These are phyloP conservation scores for Brachionus rubens DNA, from an alignment of 1,140 invertebrate species.

Conservation along the genomic window DNA sequence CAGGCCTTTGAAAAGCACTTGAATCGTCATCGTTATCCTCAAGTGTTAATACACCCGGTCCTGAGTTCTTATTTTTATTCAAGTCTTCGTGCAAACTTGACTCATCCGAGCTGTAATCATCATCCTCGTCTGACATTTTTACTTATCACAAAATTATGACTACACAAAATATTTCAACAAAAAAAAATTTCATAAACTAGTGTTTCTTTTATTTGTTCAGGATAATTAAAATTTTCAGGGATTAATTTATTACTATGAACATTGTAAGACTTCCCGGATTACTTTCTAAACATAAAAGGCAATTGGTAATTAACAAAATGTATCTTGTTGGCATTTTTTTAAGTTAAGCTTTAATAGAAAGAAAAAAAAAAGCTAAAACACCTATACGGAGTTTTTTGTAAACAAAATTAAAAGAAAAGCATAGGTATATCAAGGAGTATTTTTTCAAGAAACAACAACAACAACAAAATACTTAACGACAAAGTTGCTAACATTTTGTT, in stretches of 20 bases:
- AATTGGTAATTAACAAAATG: not conserved
- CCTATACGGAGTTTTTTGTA: not conserved
- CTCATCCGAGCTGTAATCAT: conserved; percentile 41
- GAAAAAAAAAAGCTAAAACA: not conserved
- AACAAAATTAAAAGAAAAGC: no score
- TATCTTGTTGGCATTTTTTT: not conserved
- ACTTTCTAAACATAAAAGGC: not conserved
- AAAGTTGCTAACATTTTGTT: no score
- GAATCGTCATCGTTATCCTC: conserved; percentile 41
- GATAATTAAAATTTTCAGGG: not conserved
- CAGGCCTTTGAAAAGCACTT: conserved; percentile 16
- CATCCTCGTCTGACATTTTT: conserved; percentile 37
- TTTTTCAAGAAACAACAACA: no score
- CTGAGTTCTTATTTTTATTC: not conserved
- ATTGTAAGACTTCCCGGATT: not conserved
- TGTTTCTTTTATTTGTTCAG: not conserved
- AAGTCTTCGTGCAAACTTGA: conserved; percentile 6
- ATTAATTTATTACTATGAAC: no score
- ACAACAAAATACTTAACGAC: no score
- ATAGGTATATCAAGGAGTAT: no score
- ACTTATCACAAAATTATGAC: not conserved
- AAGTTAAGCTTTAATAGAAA: not conserved
- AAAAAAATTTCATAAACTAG: not conserved
- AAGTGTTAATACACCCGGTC: not conserved
- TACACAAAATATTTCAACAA: not conserved